Percentiles rank a stretch among this genome's conserved stretches.
These are phyloP conservation scores for Myotis myotis DNA, from an alignment of 2,797 vertebrate species.

Conservation along the genomic window DNA sequence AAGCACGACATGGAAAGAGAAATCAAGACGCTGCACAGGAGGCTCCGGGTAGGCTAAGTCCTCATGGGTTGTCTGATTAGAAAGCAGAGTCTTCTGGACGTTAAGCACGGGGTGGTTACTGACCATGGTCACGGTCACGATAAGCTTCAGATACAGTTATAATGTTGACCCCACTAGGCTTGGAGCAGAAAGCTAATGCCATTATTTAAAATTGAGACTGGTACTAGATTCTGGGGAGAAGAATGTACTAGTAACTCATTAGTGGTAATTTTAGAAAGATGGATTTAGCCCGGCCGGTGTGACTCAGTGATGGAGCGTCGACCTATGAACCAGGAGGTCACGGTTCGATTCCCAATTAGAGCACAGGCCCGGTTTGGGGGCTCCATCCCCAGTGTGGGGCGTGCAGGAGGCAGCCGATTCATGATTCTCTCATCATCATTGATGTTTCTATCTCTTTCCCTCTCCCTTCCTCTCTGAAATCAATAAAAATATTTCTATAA, in stretches of 20 bases:
- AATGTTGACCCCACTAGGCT: background rate
- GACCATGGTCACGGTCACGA: background rate
- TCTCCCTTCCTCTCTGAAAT: no score
- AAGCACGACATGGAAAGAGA: constrained; percentile 98
- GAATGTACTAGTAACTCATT: background rate
- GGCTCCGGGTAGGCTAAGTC: constrained; percentile 88
- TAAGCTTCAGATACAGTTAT: background rate
- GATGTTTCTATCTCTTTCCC: no score
- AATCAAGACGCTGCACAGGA: constrained; percentile 95
- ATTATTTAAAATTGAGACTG: background rate
- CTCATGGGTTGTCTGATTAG: background rate
- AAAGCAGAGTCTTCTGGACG: background rate
- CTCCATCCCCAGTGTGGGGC: no score
- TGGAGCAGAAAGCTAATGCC: background rate
- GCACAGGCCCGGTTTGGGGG: no score
- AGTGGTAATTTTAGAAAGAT: constrained; percentile 5
- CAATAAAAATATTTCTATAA: background rate
- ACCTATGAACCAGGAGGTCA: no score
- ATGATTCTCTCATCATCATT: no score
- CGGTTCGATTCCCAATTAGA: no score
- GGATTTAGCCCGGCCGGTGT: background rate
- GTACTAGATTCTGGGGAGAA: background rate
- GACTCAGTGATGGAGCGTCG: no score
- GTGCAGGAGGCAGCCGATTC: no score
- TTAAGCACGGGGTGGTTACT: background rate